A percentile compares a stretch with the other conserved stretches of the same genome.
Evolutionary conservation across 53 echinoderm and acorn worm genomes (phyloP).

Genomic region (Holothuria scabra): DNA sequence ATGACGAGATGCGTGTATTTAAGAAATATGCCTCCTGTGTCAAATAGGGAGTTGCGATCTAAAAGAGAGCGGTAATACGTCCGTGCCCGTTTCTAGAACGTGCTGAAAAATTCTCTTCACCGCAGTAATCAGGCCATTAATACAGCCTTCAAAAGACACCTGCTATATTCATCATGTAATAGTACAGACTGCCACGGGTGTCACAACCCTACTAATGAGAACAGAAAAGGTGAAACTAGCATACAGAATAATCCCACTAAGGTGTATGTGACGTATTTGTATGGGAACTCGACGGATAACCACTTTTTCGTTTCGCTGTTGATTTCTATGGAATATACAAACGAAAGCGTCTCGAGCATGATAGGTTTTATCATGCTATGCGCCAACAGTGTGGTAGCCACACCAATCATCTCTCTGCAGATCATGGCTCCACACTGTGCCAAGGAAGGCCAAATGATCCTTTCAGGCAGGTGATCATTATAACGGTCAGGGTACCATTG

Average conservation of each 20-base stretch:
- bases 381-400: conserved; percentile 44
- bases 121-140: too few species aligned
- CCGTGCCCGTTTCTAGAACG: too few species aligned
- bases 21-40: too few species aligned
- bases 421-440: conserved; percentile 58
- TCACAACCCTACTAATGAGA: conserved; percentile 56
- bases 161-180: too few species aligned
- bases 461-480: conserved; percentile 55
- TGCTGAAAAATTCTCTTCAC: too few species aligned
- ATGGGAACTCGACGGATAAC: conserved; percentile 67
- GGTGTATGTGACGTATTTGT: conserved; percentile 73
- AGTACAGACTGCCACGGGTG: background rate
- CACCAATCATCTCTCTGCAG: conserved; percentile 57
- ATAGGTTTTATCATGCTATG: conserved; percentile 63
- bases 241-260: conserved; percentile 27
- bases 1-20: too few species aligned
- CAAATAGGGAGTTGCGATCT: too few species aligned
- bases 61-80: too few species aligned
- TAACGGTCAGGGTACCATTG: conserved; percentile 61
- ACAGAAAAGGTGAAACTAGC: conserved; percentile 51
- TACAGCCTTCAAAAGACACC: too few species aligned
- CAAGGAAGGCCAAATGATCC: conserved; percentile 67
- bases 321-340: conserved; percentile 60
- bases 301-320: conserved; percentile 61
- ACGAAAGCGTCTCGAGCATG: conserved; percentile 55